Evolutionary conservation across 2,113 vertebrate genomes (phyloP), one percentile per base, ranked within the genome.

Genomic region (Merops nubicus): DNA sequence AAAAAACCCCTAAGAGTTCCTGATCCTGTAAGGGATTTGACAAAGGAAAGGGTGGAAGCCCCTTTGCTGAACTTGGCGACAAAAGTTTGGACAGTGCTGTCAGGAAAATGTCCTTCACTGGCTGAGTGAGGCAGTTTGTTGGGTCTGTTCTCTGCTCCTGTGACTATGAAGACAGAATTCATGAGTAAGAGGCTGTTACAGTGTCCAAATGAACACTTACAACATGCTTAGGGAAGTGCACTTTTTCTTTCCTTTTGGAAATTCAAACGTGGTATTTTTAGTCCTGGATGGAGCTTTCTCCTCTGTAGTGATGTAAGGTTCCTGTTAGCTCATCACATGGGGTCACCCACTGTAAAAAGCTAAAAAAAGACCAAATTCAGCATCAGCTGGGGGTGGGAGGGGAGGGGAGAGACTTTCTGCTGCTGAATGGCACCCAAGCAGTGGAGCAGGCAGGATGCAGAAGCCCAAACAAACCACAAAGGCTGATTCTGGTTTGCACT

Each of bases 51-150:
- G 50, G 38, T 68, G 78, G 75, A 86, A 95, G 43, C 43, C 38
- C 26, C 64, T 78, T 68, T 2, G 0, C 68, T 76, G 68, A 67
- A 53, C 73, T 91, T 90, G 89, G 89, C 69, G 89, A 54, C 89
- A 57, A 65, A 53, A 12, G 1, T 3, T 36, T 73, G 86, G 86
- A 76, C 26, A 34, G 29, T 54, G 48, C 34, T 45, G 38, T 86
- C 59, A 81, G 95, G 95, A 96, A 93, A 93, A 92, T 83, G 86
- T 67, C 88, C 79, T 70, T 96, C 93, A 64, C 31, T 36, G 79
- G 65, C 20, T 1, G 63, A 83, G 34, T 42, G 56, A 89, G 34
- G 90, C 56, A 88, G 72, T 38, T 90, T 63, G 38, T 84, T 59
- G 50, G 63, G 36, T 57, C 20, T 89, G 68, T n/a, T 89, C 72